Evolutionary conservation across 2,888 invertebrate genomes (phyloP).

Genomic region (Ecdyonurus torrentis): DNA sequence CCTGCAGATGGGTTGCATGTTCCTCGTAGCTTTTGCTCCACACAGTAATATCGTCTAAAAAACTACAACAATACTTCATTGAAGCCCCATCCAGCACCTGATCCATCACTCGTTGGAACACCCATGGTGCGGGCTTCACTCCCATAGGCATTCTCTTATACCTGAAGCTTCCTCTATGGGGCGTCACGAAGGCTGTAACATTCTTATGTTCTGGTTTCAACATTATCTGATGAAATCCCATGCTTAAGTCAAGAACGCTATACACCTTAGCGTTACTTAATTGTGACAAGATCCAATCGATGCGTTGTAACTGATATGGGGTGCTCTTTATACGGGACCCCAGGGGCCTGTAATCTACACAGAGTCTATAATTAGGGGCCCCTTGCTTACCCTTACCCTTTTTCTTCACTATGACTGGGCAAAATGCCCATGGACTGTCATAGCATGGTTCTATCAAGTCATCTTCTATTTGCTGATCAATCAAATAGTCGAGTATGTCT

Average conservation of each 20-base stretch:
- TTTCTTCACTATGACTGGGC: constrained; percentile 3
- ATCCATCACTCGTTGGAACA: neutral
- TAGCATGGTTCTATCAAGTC: neutral
- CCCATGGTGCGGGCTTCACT: neutral
- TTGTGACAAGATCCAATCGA: neutral
- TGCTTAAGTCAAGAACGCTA: neutral
- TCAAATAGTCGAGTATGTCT: neutral
- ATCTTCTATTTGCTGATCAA: neutral
- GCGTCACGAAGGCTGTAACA: neutral
- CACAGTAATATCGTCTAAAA: neutral
- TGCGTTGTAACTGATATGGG: neutral
- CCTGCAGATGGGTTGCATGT: neutral
- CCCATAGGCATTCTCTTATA: neutral
- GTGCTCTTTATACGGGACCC: neutral
- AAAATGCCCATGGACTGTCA: neutral
- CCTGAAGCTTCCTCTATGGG: neutral
- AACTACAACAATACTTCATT: neutral
- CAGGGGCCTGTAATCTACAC: neutral
- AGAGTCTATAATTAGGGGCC: neutral
- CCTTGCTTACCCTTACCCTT: neutral
- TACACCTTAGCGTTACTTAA: neutral
- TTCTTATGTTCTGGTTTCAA: neutral
- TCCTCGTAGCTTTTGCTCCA: neutral
- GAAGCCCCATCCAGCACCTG: neutral
- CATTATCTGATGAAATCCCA: neutral